Percentiles rank a stretch among this genome's conserved stretches.
Conservation (phyloP, 2,888 invertebrate genomes). For the Nephrotoma appendiculata region DNA sequence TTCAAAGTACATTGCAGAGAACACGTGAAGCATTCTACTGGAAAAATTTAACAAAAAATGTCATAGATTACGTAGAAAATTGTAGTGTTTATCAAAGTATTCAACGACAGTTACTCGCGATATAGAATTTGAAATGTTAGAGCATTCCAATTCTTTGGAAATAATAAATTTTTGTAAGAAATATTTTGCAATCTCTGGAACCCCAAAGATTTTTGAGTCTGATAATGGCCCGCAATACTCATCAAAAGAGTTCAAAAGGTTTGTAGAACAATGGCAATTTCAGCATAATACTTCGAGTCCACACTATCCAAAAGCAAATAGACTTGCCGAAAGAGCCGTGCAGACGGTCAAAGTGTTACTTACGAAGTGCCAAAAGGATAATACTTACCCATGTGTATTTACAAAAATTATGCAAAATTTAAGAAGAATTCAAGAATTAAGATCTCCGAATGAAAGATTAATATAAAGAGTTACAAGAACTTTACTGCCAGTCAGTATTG, state of each 20-base stretch:
- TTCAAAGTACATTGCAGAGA: too few species aligned
- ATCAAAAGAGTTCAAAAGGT: too few species aligned
- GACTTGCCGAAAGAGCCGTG: background rate
- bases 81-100: too few species aligned
- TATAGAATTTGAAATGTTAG: background rate
- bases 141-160: background rate
- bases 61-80: too few species aligned
- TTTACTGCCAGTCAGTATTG: too few species aligned
- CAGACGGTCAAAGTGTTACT: background rate
- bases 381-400: background rate
- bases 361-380: background rate
- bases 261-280: background rate
- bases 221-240: background rate
- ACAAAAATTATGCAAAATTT: background rate
- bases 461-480: too few species aligned
- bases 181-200: background rate
- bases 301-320: background rate
- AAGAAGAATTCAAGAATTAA: too few species aligned
- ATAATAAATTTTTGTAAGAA: background rate
- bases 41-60: background rate
- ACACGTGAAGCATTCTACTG: background rate
- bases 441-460: too few species aligned
- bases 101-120: background rate
- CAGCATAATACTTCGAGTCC: background rate
- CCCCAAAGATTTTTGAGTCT: background rate